Evolutionary conservation across 2,797 vertebrate species (phyloP), one percentile per base, ranked within the genome.

Genomic region (Cirrhinus mrigala): DNA sequence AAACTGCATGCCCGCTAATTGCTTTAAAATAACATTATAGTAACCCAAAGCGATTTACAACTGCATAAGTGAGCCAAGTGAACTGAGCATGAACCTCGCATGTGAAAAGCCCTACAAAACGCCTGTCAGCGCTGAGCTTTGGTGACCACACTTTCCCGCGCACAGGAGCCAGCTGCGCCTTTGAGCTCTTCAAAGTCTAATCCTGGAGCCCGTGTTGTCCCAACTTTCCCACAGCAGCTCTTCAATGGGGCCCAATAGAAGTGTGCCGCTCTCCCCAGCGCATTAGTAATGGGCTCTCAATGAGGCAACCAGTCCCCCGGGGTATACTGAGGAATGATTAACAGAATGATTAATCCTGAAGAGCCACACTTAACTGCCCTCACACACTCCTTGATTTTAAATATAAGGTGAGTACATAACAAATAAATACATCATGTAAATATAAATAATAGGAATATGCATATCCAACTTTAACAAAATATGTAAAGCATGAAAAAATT

Each of bases 191-290:
- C 77, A 85, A 84, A 86, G 79, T 74, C 75, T 85, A 86, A 88
- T 87, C 91, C 89, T 87, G 94, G 92, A 91, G 90, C 86, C 92
- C 71, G 82, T 0, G 68, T 88, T 48, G 89, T 84, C 89, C 62
- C 5, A 85, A 90, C 93, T 95, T 96, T 96, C 95, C 95, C 96
- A 96, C 94, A 94, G 93, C 27, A 71, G 70, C 86, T 86, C 91
- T 93, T 95, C 93, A 94, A 90, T 75, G 15, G 16, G 50, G 15
- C 86, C 96, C 94, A 95, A 96, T 94, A 94, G 96, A 96, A 94
- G 95, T 94, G 96, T 97, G 96, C 94, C 95, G n/a, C 20, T 74
- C 89, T 92, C 93, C 94, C 95, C 91, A 94, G 91, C 88, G 54
- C 92, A 94, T 95, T 95, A 93, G 92, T 93, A 86, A 93, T 79